phyloP scores from a whole-genome alignment of 1,140 invertebrate species.

The Teleogryllus occipitalis region DNA sequence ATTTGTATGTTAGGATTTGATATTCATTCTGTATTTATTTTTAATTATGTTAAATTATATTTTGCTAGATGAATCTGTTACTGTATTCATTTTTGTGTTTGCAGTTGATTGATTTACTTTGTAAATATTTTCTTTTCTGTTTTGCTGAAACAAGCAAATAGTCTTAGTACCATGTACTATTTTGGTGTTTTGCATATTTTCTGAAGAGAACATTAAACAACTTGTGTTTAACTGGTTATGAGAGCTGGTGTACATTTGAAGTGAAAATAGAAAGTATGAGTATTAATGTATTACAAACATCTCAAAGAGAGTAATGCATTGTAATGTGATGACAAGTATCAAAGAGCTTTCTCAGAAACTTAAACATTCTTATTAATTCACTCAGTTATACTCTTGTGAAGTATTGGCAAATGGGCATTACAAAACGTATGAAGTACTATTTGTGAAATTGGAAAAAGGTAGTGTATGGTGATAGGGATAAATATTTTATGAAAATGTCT shows the following conservation, averaged over 20 bases:
- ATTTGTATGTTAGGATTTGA: constrained; percentile 1
- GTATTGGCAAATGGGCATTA: constrained; percentile 4
- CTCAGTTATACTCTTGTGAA: background rate
- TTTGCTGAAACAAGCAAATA: background rate
- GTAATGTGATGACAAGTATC: background rate
- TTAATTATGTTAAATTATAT: background rate
- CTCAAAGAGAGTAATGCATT: background rate
- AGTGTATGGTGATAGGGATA: background rate
- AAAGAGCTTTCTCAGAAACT: background rate
- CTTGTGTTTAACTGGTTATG: background rate
- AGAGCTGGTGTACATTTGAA: background rate
- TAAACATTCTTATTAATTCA: background rate
- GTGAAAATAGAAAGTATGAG: background rate
- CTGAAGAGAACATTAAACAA: background rate
- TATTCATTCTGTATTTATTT: background rate
- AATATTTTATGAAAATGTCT: constrained; percentile 5
- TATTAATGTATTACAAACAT: background rate
- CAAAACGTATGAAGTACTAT: background rate
- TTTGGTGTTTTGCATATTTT: constrained; percentile 1
- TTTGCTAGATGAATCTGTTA: background rate
- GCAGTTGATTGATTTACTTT: background rate
- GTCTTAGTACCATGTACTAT: constrained; percentile 4
- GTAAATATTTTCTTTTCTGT: background rate
- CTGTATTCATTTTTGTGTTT: background rate
- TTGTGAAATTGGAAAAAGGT: background rate